Conservation (phyloP, 1,140 invertebrate genomes). For the Ostrea denselamellosa region DNA sequence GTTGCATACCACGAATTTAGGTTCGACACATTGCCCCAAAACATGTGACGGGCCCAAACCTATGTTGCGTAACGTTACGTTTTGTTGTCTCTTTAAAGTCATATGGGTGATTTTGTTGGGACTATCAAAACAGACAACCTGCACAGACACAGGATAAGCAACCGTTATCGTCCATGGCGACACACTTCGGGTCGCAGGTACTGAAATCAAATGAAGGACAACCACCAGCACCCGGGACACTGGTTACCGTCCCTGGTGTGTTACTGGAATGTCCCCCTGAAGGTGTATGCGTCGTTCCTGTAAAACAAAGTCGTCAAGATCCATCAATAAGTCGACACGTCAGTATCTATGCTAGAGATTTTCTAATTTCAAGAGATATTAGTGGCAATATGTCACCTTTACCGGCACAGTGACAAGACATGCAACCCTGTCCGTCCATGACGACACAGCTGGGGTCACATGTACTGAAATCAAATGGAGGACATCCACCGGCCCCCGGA, state of each 20-base stretch:
- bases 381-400: not conserved
- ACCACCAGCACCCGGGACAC: constrained; percentile 1
- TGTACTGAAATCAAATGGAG: constrained; percentile 41
- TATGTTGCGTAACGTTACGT: too few species aligned
- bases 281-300: not conserved
- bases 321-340: not conserved
- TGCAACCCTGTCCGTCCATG: not conserved
- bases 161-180: not conserved
- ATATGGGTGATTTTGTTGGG: too few species aligned
- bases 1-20: too few species aligned
- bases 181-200: constrained; percentile 34
- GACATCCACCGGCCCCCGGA: constrained; percentile 18
- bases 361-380: not conserved
- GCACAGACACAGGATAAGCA: constrained; percentile 37
- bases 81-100: too few species aligned
- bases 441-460: constrained; percentile 40
- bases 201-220: constrained; percentile 34
- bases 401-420: constrained; percentile 13
- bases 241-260: not conserved
- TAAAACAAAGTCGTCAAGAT: not conserved
- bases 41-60: too few species aligned
- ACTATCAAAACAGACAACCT: not conserved
- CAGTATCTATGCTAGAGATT: not conserved
- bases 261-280: not conserved
- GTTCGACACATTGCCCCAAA: too few species aligned